Conservation (phyloP, 2,888 invertebrate species). For the Stegophylla sp. region DNA sequence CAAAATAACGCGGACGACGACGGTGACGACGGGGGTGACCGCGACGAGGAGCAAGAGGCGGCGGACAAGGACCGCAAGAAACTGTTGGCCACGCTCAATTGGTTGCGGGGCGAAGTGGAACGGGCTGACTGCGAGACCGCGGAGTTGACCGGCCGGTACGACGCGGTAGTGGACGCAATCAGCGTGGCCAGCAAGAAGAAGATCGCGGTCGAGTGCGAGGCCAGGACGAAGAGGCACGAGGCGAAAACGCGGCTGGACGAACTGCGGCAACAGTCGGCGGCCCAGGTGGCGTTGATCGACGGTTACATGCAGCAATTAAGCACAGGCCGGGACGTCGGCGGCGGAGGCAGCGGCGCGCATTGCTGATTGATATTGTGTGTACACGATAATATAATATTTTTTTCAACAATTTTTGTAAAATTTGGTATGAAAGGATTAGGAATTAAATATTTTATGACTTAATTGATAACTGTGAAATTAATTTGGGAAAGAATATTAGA, state of each 20-base stretch:
- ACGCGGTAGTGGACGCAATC: constrained; percentile 15
- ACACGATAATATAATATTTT: neutral
- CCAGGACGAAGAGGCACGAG: neutral
- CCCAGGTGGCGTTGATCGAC: constrained; percentile 24
- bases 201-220: constrained; percentile 5
- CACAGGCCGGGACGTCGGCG: too few species aligned
- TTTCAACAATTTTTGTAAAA: too few species aligned
- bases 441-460: too few species aligned
- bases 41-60: neutral
- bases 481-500: too few species aligned
- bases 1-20: too few species aligned
- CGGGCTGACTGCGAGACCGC: constrained; percentile 36
- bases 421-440: too few species aligned
- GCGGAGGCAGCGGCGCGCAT: too few species aligned
- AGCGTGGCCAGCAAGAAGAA: neutral
- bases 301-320: neutral
- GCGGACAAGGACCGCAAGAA: too few species aligned
- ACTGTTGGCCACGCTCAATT: constrained; percentile 14
- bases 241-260: neutral
- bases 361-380: neutral
- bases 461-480: too few species aligned
- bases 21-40: neutral
- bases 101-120: constrained; percentile 40
- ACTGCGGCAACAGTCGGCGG: neutral
- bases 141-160: constrained; percentile 1